phyloP scores from a whole-genome alignment of 2,113 vertebrate genomes.

The Tapirus terrestris region DNA sequence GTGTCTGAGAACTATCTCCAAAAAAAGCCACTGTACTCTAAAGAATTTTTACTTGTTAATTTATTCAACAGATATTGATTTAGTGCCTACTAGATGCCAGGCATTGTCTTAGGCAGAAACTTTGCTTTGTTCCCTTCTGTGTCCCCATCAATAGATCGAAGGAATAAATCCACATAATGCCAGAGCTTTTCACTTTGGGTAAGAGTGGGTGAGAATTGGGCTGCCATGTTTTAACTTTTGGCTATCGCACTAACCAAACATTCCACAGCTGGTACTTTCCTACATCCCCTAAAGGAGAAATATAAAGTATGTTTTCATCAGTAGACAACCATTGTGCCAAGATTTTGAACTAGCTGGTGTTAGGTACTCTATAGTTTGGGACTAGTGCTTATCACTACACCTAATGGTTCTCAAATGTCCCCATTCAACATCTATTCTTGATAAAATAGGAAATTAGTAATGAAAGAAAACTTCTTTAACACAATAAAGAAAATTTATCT shows the following conservation, averaged over 20 bases:
- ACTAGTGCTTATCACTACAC: not conserved
- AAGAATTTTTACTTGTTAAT: not conserved
- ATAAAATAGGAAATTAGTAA: not conserved
- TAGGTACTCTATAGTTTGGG: not conserved
- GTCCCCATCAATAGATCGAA: not conserved
- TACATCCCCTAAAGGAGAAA: not conserved
- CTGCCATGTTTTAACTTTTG: not conserved
- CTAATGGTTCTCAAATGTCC: not conserved
- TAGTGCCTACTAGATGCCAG: not conserved
- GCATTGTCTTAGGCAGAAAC: not conserved
- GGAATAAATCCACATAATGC: not conserved
- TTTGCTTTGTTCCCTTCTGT: not conserved
- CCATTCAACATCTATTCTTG: not conserved
- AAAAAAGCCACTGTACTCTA: not conserved
- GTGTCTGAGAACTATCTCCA: not conserved
- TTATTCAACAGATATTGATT: not conserved
- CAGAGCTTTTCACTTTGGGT: not conserved
- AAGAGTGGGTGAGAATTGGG: not conserved
- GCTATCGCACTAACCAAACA: not conserved
- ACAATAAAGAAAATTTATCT: not conserved
- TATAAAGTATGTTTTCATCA: not conserved
- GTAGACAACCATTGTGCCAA: not conserved
- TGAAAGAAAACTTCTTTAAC: slow-evolving; percentile 17
- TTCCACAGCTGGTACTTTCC: not conserved
- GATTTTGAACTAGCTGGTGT: not conserved